Conservation (phyloP, 1,140 invertebrate species). For the Wasmannia auropunctata region DNA sequence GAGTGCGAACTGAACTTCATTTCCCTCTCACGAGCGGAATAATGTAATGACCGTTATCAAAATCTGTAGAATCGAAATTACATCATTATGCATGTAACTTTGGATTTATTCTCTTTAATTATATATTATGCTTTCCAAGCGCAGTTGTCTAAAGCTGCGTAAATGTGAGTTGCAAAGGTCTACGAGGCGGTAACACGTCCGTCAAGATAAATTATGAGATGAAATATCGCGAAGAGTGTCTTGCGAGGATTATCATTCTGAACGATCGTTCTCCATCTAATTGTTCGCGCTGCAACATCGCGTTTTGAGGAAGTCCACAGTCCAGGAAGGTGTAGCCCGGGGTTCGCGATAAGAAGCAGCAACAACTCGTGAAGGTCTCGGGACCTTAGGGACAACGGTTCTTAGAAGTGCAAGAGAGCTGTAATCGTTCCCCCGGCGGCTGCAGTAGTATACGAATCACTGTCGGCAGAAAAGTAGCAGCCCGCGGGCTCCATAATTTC, state of each 20-base stretch:
- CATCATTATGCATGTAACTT: background rate
- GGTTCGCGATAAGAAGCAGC: slow-evolving; percentile 73
- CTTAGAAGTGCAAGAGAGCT: slow-evolving; percentile 78
- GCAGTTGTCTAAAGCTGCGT: background rate
- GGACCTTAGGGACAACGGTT: slow-evolving; percentile 81
- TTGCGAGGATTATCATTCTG: background rate
- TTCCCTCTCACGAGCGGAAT: background rate
- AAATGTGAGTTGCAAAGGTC: slow-evolving; percentile 7
- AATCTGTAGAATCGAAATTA: background rate
- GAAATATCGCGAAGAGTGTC: slow-evolving; percentile 7
- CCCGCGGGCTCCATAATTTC: slow-evolving; percentile 83
- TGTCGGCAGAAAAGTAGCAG: slow-evolving; percentile 79
- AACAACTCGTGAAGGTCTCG: slow-evolving; percentile 72
- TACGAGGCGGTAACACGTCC: background rate
- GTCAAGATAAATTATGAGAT: slow-evolving; percentile 27
- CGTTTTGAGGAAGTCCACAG: slow-evolving; percentile 72
- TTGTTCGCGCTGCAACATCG: slow-evolving; percentile 47
- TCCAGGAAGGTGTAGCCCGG: slow-evolving; percentile 60
- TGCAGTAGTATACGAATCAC: slow-evolving; percentile 80
- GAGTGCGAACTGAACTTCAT: background rate
- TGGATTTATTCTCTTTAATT: background rate
- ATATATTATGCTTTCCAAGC: background rate
- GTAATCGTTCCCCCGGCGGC: slow-evolving; percentile 77
- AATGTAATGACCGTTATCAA: background rate
- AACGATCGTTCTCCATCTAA: slow-evolving; percentile 42